Evolutionary conservation across 1,140 invertebrate species (phyloP).

Genomic region (Heliconius melpomene): DNA sequence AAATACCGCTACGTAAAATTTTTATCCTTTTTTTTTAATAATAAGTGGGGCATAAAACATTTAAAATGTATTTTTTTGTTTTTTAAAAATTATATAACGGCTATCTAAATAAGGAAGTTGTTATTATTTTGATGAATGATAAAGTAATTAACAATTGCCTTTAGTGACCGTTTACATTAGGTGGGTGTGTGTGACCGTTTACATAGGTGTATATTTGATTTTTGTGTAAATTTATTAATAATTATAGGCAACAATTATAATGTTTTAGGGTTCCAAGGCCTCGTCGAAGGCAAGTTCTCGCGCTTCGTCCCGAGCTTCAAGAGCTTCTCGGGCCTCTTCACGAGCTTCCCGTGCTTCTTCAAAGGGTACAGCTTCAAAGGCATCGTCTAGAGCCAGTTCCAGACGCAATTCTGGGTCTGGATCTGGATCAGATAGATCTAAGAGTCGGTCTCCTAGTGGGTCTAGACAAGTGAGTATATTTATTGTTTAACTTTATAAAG

Average conservation of each 20-base stretch:
- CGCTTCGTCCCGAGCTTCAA: constrained; percentile 51
- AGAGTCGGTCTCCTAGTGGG: constrained; percentile 69
- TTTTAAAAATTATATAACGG: too few relatives aligned
- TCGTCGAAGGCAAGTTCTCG: constrained; percentile 66
- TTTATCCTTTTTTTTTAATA: too few relatives aligned
- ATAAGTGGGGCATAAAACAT: too few relatives aligned
- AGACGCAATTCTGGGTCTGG: constrained; percentile 61
- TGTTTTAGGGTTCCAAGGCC: constrained; percentile 57
- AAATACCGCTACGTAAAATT: too few relatives aligned
- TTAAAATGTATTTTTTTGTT: too few relatives aligned
- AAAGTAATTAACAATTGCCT: too few relatives aligned
- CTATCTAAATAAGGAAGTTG: too few relatives aligned
- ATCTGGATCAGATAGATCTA: constrained; percentile 66
- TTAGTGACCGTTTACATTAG: too few relatives aligned
- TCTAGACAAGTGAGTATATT: constrained; percentile 65
- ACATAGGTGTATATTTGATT: too few relatives aligned
- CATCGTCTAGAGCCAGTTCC: constrained; percentile 62
- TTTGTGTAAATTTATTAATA: too few relatives aligned
- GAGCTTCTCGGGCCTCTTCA: constrained; percentile 40
- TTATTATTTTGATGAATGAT: too few relatives aligned
- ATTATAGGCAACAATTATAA: not conserved
- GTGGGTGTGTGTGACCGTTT: too few relatives aligned
- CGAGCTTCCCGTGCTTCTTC: constrained; percentile 54
- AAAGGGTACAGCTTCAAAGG: constrained; percentile 60
- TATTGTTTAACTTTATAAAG: not conserved